These are phyloP conservation scores for Periplaneta americana DNA, from an alignment of 1,140 invertebrate species.

Conservation along the genomic window DNA sequence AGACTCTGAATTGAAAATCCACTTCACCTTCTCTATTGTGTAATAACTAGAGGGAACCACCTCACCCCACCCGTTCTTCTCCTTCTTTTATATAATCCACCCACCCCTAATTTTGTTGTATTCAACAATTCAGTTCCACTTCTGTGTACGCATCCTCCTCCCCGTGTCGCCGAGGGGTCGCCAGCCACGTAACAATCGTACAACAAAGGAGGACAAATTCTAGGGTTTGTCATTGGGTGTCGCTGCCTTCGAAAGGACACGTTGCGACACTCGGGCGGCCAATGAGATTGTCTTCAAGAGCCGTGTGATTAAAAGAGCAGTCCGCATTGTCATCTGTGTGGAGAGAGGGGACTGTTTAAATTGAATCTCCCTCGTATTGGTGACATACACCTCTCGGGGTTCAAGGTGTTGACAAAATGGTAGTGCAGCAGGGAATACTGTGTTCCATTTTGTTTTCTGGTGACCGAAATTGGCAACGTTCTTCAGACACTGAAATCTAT, in stretches of 20 bases:
- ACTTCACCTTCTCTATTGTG: neutral
- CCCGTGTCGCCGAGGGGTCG: neutral
- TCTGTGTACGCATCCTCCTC: neutral
- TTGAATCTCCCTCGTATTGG: neutral
- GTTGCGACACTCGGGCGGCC: neutral
- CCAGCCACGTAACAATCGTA: neutral
- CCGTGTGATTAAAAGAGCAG: neutral
- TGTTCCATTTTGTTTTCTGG: too few relatives aligned
- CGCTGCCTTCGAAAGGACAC: neutral
- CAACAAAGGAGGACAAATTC: neutral
- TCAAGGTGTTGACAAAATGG: neutral
- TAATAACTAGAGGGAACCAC: neutral
- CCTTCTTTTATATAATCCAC: neutral
- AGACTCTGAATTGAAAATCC: neutral
- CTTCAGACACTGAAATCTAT: too few relatives aligned
- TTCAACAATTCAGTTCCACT: neutral
- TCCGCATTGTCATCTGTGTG: neutral
- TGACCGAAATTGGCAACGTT: too few relatives aligned
- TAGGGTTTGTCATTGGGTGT: neutral
- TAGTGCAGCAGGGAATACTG: too few relatives aligned
- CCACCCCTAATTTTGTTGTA: neutral
- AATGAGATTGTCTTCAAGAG: neutral
- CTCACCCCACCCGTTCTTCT: neutral
- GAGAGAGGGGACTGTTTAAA: neutral
- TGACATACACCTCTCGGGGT: neutral